Evolutionary conservation across 2,797 vertebrate species (phyloP).

Genomic region (Phalloptychus januarius): DNA sequence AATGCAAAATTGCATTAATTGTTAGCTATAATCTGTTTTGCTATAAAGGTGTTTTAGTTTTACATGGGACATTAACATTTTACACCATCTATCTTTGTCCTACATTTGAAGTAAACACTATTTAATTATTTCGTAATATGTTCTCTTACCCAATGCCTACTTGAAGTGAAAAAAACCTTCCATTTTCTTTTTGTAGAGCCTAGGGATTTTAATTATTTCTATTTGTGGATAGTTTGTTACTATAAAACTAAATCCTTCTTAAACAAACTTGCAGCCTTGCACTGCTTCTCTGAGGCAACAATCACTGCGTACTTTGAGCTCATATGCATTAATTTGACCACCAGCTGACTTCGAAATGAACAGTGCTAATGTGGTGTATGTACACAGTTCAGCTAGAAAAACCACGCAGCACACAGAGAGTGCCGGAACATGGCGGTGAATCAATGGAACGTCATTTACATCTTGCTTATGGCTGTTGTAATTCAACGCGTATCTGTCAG

Average conservation of each 20-base stretch:
- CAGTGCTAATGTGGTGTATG: conserved; percentile 51
- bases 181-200: conserved; percentile 2
- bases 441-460: conserved; percentile 55
- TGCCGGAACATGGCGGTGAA: conserved; percentile 33
- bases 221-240: conserved; percentile 6
- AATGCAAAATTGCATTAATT: conserved; percentile 11
- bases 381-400: conserved; percentile 21
- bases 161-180: background rate
- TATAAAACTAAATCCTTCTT: conserved; percentile 12
- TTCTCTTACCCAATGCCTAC: conserved; percentile 16
- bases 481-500: conserved; percentile 65
- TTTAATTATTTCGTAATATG: conserved; percentile 5
- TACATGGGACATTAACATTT: conserved; percentile 1
- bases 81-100: conserved; percentile 2
- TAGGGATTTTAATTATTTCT: background rate
- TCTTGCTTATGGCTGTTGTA: conserved; percentile 64
- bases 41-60: conserved; percentile 2
- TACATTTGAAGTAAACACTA: background rate
- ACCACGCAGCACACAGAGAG: conserved; percentile 20
- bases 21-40: background rate
- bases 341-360: conserved; percentile 44
- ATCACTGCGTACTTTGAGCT: conserved; percentile 15
- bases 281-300: conserved; percentile 24
- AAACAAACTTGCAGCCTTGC: conserved; percentile 27
- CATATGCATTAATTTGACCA: conserved; percentile 46